Conservation (phyloP, 1,140 invertebrate species). For the Drosophila elegans region DNA sequence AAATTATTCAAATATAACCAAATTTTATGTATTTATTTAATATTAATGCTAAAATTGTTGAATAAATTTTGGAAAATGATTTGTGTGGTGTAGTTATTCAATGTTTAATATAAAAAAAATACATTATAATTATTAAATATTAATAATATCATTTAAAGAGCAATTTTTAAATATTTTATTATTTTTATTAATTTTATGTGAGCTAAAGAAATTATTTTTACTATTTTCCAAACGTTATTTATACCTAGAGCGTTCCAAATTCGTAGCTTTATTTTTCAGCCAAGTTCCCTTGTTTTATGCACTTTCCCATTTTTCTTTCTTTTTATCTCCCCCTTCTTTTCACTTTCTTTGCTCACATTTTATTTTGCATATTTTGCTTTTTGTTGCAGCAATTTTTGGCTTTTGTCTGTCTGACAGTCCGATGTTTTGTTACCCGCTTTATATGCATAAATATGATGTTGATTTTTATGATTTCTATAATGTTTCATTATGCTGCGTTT, state of each 20-base stretch:
- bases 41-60: too few relatives aligned
- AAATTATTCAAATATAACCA: too few relatives aligned
- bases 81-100: too few relatives aligned
- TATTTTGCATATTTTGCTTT: conserved; percentile 50
- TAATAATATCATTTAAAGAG: too few relatives aligned
- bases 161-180: too few relatives aligned
- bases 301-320: conserved; percentile 27
- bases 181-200: too few relatives aligned
- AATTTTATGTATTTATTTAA: too few relatives aligned
- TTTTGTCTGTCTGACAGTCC: conserved; percentile 48
- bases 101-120: too few relatives aligned
- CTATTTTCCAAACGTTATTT: background rate
- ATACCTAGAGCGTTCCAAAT: conserved; percentile 1
- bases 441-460: conserved; percentile 81
- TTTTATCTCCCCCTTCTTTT: conserved; percentile 26
- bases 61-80: too few relatives aligned
- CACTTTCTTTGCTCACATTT: conserved; percentile 27
- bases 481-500: conserved; percentile 81
- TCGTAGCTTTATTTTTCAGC: conserved; percentile 3
- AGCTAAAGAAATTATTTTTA: background rate
- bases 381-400: conserved; percentile 49
- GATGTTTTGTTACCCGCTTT: conserved; percentile 37
- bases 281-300: conserved; percentile 37
- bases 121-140: too few relatives aligned
- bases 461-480: conserved; percentile 83